phyloP scores from a whole-genome alignment of 2,113 vertebrate genomes.

The Microtus montanus region DNA sequence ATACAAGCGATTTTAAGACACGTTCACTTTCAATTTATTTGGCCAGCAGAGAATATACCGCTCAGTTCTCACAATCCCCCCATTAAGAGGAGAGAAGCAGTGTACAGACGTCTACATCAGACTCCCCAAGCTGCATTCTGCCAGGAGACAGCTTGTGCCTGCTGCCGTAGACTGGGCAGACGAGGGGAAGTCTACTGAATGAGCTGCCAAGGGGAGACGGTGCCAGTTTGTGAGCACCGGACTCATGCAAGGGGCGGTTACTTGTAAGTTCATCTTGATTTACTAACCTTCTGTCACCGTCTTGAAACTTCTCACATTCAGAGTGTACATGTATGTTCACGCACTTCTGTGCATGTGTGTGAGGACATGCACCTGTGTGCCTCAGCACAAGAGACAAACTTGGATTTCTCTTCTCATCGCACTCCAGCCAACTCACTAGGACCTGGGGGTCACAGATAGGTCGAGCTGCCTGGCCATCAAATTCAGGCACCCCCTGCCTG shows the following conservation, averaged over 20 bases:
- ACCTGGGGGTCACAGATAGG: not conserved
- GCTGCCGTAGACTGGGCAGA: no score
- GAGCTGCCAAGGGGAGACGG: not conserved
- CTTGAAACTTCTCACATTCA: not conserved
- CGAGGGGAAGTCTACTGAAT: not conserved
- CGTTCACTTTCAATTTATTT: not conserved
- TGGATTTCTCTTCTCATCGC: not conserved
- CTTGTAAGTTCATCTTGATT: not conserved
- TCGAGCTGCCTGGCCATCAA: not conserved
- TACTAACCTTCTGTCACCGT: not conserved
- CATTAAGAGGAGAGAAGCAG: not conserved
- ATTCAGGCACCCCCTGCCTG: no score
- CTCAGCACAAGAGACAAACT: not conserved
- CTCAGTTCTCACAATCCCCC: not conserved
- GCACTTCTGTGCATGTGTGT: not conserved
- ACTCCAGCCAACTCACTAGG: not conserved
- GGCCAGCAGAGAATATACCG: not conserved
- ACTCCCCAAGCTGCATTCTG: not conserved
- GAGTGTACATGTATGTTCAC: not conserved
- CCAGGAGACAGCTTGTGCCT: not conserved
- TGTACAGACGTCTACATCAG: not conserved
- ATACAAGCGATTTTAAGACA: constrained; percentile 4
- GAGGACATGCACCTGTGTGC: not conserved
- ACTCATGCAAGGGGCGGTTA: fast-evolving
- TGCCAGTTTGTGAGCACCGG: not conserved